phyloP scores from a whole-genome alignment of 92 coral and sea anemone genomes.

The Diadumene lineata region DNA sequence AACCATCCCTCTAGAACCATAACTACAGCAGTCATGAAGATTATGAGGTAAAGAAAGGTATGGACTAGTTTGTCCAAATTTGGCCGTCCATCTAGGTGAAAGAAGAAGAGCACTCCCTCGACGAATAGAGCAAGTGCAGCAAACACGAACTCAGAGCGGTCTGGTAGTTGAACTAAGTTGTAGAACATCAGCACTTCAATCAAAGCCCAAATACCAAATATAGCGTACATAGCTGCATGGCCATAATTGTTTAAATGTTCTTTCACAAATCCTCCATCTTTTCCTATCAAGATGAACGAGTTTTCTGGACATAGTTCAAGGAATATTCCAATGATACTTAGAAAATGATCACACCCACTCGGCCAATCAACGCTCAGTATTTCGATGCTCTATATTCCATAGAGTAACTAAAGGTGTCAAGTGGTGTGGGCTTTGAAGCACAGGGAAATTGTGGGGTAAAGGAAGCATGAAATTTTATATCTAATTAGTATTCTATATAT shows the following conservation, averaged over 20 bases:
- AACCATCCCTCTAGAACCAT: slow-evolving; percentile 55
- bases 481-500: too few relatives aligned
- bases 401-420: too few relatives aligned
- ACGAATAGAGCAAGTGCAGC: slow-evolving; percentile 36
- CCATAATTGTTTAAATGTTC: slow-evolving; percentile 48
- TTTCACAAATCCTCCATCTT: slow-evolving; percentile 33
- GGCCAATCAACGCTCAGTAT: too few relatives aligned
- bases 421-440: too few relatives aligned
- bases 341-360: too few relatives aligned
- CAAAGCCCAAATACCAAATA: slow-evolving; percentile 30
- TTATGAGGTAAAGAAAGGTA: slow-evolving; percentile 29
- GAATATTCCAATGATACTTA: slow-evolving; percentile 30
- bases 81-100: slow-evolving; percentile 55
- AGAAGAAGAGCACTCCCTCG: slow-evolving; percentile 57
- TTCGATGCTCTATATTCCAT: too few relatives aligned
- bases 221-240: slow-evolving; percentile 55
- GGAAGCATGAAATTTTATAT: too few relatives aligned
- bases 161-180: slow-evolving; percentile 25
- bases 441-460: too few relatives aligned
- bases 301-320: slow-evolving; percentile 39
- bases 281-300: slow-evolving; percentile 18
- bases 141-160: slow-evolving; percentile 35
- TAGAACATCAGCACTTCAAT: slow-evolving; percentile 49
- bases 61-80: slow-evolving; percentile 50
- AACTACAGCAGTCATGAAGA: slow-evolving; percentile 43